Conservation (phyloP, 1,140 invertebrate species). For the Phymastichus coffea region DNA sequence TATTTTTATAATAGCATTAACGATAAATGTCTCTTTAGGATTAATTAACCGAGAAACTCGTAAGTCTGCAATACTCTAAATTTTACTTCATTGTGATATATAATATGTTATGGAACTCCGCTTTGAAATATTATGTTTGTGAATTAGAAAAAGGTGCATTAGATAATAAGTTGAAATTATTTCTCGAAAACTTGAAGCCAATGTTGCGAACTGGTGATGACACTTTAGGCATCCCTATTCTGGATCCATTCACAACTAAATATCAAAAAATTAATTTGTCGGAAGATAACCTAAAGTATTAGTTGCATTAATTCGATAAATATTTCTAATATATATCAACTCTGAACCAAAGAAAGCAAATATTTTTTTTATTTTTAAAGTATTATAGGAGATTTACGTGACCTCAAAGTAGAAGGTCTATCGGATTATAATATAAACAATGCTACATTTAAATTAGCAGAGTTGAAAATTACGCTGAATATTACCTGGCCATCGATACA, state of each 20-base stretch:
- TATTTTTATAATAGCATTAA: background rate
- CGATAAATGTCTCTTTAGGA: background rate
- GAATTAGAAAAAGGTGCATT: background rate
- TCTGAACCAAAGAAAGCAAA: no score
- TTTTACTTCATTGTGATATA: no score
- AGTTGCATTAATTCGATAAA: no score
- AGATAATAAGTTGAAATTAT: background rate
- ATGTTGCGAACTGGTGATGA: background rate
- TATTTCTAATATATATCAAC: no score
- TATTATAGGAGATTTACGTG: background rate
- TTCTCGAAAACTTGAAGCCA: background rate
- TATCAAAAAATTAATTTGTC: background rate
- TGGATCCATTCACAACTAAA: background rate
- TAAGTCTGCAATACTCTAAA: background rate
- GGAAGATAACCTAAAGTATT: background rate
- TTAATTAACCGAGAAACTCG: background rate
- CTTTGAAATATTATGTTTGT: no score
- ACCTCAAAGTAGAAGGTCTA: constrained; percentile 6
- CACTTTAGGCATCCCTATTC: background rate
- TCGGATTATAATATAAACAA: constrained; percentile 21
- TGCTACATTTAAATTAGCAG: constrained; percentile 12
- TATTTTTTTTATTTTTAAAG: background rate
- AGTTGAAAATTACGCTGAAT: constrained; percentile 17
- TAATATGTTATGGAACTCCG: no score
- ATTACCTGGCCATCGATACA: constrained; percentile 14